Evolutionary conservation across 2,797 vertebrate genomes (phyloP), one percentile per base, ranked within the genome.

Genomic region (Leptatherina wallacei): DNA sequence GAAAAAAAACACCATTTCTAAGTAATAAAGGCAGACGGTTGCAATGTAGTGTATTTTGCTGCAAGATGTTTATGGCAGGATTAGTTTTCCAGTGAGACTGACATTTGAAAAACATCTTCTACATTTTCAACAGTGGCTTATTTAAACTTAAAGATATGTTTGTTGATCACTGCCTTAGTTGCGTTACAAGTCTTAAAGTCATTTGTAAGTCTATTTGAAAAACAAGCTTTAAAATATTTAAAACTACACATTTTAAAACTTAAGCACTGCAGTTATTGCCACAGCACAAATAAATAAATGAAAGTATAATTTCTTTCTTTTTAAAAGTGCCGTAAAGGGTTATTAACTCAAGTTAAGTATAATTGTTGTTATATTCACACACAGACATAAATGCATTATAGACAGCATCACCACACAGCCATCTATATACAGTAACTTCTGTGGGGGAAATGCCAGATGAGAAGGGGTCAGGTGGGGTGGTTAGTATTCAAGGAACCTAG

Each of bases 361-460:
- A 38, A n/a, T 61, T 20, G 16, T 18, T 58, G 20, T 54, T 20
- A 33, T 36, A 56, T 20, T 47, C 2, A 35, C 33, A 8, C 6
- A 8, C 33, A 13, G 24, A 75, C 11, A 63, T 30, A 62, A 44
- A 66, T 56, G 42, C 30, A 36, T 24, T 63, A 16, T 32, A 57
- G 29, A 5, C 20, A 14, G 18, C 44, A 64, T 57, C 27, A 44
- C 10, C 20, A 30, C 30, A 84, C 32, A 49, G 54, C 67, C 57
- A 75, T 29, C 29, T 61, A 64, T 75, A 73, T 52, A 72, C 69
- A 82, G 32, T 60, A 58, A 71, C 73, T 68, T 85, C 70, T 51
- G 9, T 47, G 67, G 30, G 35, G 63, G n/a, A 51, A 42, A 35
- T 44, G 63, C 70, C 71, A 81, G 70, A 84, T 73, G 68, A 80